These are phyloP conservation scores for Diplazon laetatorius DNA, from an alignment of 2,888 invertebrate genomes.

Conservation along the genomic window DNA sequence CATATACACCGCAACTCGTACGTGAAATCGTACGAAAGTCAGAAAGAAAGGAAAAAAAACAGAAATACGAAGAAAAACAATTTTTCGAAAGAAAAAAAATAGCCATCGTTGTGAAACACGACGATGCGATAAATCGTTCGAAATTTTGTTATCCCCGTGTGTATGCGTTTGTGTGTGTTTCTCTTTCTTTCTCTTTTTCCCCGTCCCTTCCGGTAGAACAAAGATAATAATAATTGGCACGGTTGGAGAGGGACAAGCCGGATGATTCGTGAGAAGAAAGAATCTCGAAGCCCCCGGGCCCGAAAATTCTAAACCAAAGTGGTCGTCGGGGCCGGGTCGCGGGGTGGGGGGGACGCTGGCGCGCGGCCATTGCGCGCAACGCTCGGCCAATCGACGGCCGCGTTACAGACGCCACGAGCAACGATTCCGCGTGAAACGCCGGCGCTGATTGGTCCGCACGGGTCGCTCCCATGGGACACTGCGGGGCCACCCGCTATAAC, in stretches of 20 bases:
- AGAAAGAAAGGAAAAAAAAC: no score
- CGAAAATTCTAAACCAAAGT: constrained; percentile 51
- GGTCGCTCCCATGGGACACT: constrained; percentile 66
- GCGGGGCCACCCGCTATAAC: constrained; percentile 76
- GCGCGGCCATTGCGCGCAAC: constrained; percentile 58
- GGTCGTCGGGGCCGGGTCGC: no score
- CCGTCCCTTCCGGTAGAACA: constrained; percentile 47
- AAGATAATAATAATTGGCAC: constrained; percentile 58
- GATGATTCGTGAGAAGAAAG: constrained; percentile 30
- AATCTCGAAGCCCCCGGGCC: background rate
- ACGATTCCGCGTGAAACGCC: constrained; percentile 52
- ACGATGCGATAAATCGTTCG: no score
- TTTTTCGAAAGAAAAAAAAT: no score
- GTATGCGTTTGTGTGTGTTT: no score
- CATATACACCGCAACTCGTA: background rate
- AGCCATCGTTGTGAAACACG: no score
- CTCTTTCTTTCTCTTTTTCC: constrained; percentile 13
- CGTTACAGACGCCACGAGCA: constrained; percentile 52
- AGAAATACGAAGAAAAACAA: no score
- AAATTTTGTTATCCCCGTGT: no score
- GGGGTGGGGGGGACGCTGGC: constrained; percentile 64
- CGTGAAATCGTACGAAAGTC: no score
- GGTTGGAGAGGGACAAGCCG: constrained; percentile 33
- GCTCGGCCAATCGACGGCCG: constrained; percentile 67
- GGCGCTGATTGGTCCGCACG: constrained; percentile 67